Conservation (phyloP, 2,113 vertebrate species). For the Riparia riparia region DNA sequence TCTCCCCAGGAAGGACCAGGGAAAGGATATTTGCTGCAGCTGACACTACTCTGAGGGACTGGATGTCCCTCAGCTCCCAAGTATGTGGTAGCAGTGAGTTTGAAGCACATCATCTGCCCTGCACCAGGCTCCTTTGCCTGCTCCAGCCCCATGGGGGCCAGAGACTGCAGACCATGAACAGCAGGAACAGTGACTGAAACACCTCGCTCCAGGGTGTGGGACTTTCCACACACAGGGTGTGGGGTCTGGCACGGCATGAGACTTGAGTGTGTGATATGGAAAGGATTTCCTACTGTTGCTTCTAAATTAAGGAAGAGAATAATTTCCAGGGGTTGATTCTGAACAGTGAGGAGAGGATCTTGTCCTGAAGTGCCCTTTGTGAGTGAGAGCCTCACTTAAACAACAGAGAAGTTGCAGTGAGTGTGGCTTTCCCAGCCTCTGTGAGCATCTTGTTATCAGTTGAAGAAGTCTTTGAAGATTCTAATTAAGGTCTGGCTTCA, state of each 20-base stretch:
- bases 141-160: not conserved
- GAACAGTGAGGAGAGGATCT: not conserved
- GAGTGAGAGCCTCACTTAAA: not conserved
- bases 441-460: not conserved
- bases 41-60: not conserved
- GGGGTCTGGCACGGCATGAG: not conserved
- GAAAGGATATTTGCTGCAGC: not conserved
- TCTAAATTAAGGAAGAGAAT: not conserved
- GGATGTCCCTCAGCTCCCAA: not conserved
- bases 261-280: not conserved
- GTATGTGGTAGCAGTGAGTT: not conserved
- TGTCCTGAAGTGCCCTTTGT: not conserved
- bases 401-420: not conserved
- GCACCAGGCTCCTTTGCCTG: not conserved
- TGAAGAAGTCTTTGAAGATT: not conserved
- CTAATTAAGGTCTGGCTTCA: not conserved
- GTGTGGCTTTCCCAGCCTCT: not conserved
- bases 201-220: fast-evolving
- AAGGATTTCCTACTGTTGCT: not conserved
- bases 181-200: not conserved
- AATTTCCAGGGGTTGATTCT: not conserved
- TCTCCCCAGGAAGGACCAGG: not conserved
- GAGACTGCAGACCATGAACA: fast-evolving
- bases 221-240: fast-evolving
- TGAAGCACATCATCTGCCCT: not conserved